A percentile compares a stretch with the other conserved stretches of the same genome.
Evolutionary conservation across 2,113 vertebrate genomes (phyloP).

Genomic region (Antigone vipio): DNA sequence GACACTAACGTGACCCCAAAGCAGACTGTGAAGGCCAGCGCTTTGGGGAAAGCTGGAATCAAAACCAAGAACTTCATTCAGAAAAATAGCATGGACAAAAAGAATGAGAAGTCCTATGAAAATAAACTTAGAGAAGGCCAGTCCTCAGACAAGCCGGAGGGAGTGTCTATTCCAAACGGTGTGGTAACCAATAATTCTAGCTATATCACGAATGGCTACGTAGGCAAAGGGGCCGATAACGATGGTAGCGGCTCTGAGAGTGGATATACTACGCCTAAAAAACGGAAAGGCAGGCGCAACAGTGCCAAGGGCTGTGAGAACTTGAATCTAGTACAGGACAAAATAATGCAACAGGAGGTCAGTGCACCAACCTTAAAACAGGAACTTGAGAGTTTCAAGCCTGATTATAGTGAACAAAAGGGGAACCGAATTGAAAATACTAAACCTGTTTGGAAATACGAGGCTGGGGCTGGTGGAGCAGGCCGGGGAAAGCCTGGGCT

Average conservation of each 20-base stretch:
- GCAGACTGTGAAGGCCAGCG: slow-evolving; percentile 70
- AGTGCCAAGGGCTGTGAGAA: slow-evolving; percentile 87
- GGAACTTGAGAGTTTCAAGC: slow-evolving; percentile 80
- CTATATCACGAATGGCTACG: slow-evolving; percentile 91
- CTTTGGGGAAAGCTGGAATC: slow-evolving; percentile 82
- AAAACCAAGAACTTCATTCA: slow-evolving; percentile 85
- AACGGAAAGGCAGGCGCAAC: slow-evolving; percentile 88
- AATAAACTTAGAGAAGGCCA: slow-evolving; percentile 83
- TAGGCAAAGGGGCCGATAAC: slow-evolving; percentile 86
- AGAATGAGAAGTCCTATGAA: slow-evolving; percentile 87
- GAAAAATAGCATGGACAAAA: slow-evolving; percentile 94
- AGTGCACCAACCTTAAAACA: slow-evolving; percentile 73
- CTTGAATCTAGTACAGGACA: slow-evolving; percentile 84
- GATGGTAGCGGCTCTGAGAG: slow-evolving; percentile 95
- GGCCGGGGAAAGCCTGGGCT: slow-evolving; percentile 72
- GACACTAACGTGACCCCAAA: slow-evolving; percentile 69
- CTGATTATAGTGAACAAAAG: slow-evolving; percentile 81
- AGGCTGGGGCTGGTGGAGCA: slow-evolving; percentile 73
- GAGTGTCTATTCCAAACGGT: slow-evolving; percentile 85
- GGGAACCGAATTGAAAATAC: slow-evolving; percentile 76
- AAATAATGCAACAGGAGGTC: slow-evolving; percentile 83
- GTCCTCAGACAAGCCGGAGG: slow-evolving; percentile 84
- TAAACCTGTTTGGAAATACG: slow-evolving; percentile 82
- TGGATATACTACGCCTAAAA: slow-evolving; percentile 93
- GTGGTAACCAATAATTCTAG: slow-evolving; percentile 80